Conservation (phyloP, 2,888 invertebrate species). For the Caenorhabditis doughertyi region DNA sequence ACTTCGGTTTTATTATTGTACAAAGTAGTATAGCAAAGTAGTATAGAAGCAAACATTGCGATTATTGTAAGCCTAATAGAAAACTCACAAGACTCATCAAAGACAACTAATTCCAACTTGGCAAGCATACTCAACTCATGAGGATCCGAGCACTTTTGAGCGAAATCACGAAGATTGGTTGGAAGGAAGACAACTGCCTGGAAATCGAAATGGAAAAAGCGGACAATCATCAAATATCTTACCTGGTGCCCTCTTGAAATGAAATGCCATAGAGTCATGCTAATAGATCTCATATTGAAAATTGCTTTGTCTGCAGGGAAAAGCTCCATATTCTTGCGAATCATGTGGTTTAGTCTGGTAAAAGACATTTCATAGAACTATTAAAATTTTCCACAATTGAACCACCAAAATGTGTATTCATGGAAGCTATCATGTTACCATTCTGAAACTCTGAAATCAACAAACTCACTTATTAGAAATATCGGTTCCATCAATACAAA, state of each 20-base stretch:
- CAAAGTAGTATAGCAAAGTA: too few species aligned
- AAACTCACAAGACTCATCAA: conserved; percentile 42
- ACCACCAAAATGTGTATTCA: not conserved
- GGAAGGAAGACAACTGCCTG: conserved; percentile 55
- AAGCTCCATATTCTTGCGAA: conserved; percentile 44
- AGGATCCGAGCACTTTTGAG: conserved; percentile 57
- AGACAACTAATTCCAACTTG: conserved; percentile 51
- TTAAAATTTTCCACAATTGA: too few species aligned
- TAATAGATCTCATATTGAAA: conserved; percentile 50
- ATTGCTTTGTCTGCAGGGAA: conserved; percentile 25
- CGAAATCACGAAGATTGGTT: conserved; percentile 48
- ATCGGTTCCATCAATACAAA: conserved; percentile 57
- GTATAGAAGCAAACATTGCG: too few species aligned
- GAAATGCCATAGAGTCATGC: conserved; percentile 51
- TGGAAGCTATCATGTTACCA: not conserved
- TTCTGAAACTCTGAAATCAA: not conserved
- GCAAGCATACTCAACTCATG: conserved; percentile 47
- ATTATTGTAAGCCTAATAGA: too few species aligned
- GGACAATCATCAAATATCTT: too few species aligned
- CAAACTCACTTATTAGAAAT: conserved; percentile 49
- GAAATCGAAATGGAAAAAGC: too few species aligned
- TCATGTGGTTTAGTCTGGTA: conserved; percentile 40
- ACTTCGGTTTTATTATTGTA: too few species aligned
- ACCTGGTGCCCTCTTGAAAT: conserved; percentile 55
- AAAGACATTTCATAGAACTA: too few species aligned